Conservation (phyloP, 1,140 invertebrate species). For the Ceratina japonica region DNA sequence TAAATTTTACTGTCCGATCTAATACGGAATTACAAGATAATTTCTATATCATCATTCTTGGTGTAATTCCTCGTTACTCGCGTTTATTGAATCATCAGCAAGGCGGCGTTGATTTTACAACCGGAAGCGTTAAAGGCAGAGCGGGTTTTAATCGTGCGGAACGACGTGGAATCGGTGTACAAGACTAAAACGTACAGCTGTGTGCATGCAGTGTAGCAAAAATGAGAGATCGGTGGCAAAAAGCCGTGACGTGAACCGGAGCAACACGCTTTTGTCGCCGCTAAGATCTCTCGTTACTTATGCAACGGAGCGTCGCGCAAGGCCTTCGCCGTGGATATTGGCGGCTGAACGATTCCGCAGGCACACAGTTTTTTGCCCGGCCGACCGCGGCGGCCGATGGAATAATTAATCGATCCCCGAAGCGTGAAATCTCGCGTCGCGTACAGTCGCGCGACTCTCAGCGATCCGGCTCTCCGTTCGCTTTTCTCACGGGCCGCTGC, state of each 20-base stretch:
- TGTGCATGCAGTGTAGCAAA: neutral
- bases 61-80: neutral
- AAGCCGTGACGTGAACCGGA: neutral
- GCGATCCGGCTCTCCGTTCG: slow-evolving; percentile 13
- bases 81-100: neutral
- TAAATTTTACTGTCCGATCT: no score
- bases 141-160: neutral
- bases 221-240: neutral
- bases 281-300: slow-evolving; percentile 34
- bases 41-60: neutral
- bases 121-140: slow-evolving; percentile 9
- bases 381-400: neutral
- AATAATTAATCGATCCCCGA: slow-evolving; percentile 52
- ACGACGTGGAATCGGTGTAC: slow-evolving; percentile 1
- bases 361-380: neutral
- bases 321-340: slow-evolving; percentile 26
- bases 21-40: neutral
- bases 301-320: slow-evolving; percentile 46
- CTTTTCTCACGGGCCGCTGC: neutral
- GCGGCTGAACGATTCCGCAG: slow-evolving; percentile 31
- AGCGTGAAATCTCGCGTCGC: slow-evolving; percentile 48
- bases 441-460: slow-evolving; percentile 14
- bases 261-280: slow-evolving; percentile 29
- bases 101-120: neutral
- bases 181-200: neutral